A percentile compares a stretch with the other conserved stretches of the same genome.
phyloP scores from a whole-genome alignment of 2,888 invertebrate genomes.

The Drosophila differens region DNA sequence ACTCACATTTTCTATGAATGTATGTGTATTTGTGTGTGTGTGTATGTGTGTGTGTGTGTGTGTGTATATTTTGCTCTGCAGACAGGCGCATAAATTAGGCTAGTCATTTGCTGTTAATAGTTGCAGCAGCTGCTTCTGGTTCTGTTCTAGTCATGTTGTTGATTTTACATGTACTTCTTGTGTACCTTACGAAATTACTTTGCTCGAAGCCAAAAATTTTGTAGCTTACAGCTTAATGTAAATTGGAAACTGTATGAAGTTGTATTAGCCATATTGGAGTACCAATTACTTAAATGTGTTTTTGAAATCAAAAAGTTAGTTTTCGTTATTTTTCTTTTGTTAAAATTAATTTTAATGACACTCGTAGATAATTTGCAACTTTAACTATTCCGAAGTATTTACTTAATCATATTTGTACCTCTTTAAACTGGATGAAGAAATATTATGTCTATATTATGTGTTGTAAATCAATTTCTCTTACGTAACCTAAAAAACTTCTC shows the following conservation, averaged over 20 bases:
- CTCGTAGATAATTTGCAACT: neutral
- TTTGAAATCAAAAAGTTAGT: neutral
- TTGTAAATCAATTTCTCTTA: neutral
- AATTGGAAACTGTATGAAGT: slow-evolving; percentile 4
- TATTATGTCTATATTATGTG: neutral
- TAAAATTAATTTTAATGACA: neutral
- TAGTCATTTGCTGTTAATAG: slow-evolving; percentile 77
- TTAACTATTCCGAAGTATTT: too few relatives aligned
- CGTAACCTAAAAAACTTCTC: neutral
- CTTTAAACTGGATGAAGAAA: neutral
- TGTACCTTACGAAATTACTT: slow-evolving; percentile 70
- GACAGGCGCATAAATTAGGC: slow-evolving; percentile 71
- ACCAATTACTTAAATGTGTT: slow-evolving; percentile 1
- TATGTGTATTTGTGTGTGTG: neutral
- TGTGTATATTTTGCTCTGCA: slow-evolving; percentile 36
- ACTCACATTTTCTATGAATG: neutral
- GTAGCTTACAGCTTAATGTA: slow-evolving; percentile 2
- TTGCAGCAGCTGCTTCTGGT: slow-evolving; percentile 52
- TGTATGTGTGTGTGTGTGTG: slow-evolving; percentile 10
- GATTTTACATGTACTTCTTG: slow-evolving; percentile 55
- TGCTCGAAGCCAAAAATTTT: slow-evolving; percentile 3
- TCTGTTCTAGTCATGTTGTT: slow-evolving; percentile 37
- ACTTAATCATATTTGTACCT: neutral
- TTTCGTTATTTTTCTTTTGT: neutral
- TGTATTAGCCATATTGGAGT: neutral